Conservation (phyloP, 2,797 vertebrate genomes). For the Spheniscus humboldti region DNA sequence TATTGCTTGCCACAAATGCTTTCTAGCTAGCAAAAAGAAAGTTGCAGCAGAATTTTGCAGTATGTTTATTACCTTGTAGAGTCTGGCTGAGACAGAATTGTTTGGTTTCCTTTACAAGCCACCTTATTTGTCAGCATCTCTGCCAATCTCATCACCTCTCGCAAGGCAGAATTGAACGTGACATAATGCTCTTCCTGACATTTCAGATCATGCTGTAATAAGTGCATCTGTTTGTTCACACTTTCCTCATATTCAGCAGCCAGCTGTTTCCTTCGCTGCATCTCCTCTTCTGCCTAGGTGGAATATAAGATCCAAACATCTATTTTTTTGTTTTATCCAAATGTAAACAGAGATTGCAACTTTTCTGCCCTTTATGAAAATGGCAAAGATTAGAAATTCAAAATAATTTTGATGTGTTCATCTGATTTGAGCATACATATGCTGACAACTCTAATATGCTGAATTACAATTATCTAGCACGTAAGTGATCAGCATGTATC, state of each 20-base stretch:
- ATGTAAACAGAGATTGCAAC: neutral
- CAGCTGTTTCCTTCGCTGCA: constrained; percentile 69
- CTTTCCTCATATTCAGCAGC: constrained; percentile 74
- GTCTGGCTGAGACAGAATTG: neutral
- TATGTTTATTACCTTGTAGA: neutral
- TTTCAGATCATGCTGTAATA: constrained; percentile 75
- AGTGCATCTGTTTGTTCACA: constrained; percentile 75
- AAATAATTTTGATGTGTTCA: neutral
- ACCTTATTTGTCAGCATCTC: neutral
- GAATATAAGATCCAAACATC: neutral
- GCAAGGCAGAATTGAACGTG: constrained; percentile 71
- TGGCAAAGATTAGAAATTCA: neutral
- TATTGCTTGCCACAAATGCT: neutral
- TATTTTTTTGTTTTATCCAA: neutral
- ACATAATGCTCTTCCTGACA: constrained; percentile 76
- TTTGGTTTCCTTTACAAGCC: neutral
- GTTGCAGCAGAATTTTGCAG: neutral
- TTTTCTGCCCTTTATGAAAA: neutral
- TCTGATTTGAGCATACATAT: neutral
- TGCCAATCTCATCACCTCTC: constrained; percentile 70
- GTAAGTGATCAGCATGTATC: neutral
- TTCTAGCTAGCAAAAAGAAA: neutral
- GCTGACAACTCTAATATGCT: neutral
- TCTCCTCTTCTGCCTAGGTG: constrained; percentile 73
- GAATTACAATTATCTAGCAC: neutral